phyloP scores from a whole-genome alignment of 1,140 invertebrate species.

The Lutraria rhynchaena region DNA sequence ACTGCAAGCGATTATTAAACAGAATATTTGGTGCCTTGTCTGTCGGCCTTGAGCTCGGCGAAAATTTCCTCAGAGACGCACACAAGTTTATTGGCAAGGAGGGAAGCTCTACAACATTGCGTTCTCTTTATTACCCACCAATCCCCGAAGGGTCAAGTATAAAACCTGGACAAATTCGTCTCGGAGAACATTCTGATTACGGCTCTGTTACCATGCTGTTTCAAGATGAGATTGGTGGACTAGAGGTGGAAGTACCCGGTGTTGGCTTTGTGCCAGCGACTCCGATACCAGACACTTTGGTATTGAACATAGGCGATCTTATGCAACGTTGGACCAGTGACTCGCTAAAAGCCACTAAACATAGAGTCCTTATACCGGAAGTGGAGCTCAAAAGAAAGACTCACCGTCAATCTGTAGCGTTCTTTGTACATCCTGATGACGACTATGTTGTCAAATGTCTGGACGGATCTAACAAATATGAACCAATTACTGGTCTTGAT shows the following conservation, averaged over 20 bases:
- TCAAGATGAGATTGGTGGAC: slow-evolving; percentile 84
- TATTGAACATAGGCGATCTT: slow-evolving; percentile 59
- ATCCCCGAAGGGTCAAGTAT: not conserved
- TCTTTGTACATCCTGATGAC: slow-evolving; percentile 89
- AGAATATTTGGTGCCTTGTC: slow-evolving; percentile 62
- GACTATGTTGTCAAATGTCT: slow-evolving; percentile 85
- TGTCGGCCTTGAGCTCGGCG: slow-evolving; percentile 47
- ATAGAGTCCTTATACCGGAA: slow-evolving; percentile 88
- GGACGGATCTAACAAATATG: slow-evolving; percentile 76
- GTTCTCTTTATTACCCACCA: slow-evolving; percentile 43
- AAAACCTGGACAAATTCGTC: slow-evolving; percentile 84
- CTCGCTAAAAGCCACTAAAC: slow-evolving; percentile 80
- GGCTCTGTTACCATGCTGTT: slow-evolving; percentile 89
- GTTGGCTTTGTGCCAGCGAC: slow-evolving; percentile 47
- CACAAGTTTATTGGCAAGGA: slow-evolving; percentile 25
- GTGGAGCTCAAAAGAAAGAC: slow-evolving; percentile 84
- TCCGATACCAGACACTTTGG: slow-evolving; percentile 49
- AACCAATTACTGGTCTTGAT: slow-evolving; percentile 67
- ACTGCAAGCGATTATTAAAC: slow-evolving; percentile 8
- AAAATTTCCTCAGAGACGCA: slow-evolving; percentile 19
- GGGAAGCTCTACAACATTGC: slow-evolving; percentile 17
- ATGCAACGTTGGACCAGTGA: slow-evolving; percentile 65
- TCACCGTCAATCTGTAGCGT: slow-evolving; percentile 88
- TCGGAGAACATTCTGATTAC: slow-evolving; percentile 89
- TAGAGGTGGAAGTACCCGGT: slow-evolving; percentile 75